These are phyloP conservation scores for Calonectris borealis DNA, from an alignment of 2,113 vertebrate genomes.

Conservation along the genomic window DNA sequence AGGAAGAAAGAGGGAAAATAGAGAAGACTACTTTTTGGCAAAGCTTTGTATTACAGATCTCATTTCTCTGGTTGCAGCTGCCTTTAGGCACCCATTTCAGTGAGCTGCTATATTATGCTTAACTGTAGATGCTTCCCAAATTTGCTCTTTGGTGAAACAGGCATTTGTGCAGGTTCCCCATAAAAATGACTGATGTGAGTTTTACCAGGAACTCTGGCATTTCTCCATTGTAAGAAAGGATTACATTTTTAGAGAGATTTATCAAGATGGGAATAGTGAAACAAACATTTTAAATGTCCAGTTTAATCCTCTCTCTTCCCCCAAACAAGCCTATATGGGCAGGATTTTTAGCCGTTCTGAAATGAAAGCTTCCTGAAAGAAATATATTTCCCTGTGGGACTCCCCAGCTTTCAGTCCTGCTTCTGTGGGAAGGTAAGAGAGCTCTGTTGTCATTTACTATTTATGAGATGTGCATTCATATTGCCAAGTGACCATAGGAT, in stretches of 20 bases:
- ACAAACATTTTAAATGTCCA: background rate
- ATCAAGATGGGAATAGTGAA: background rate
- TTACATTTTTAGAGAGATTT: background rate
- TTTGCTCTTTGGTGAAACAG: conserved; percentile 1
- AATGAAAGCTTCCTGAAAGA: conserved; percentile 35
- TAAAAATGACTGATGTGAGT: conserved; percentile 28
- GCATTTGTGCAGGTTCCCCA: conserved; percentile 15
- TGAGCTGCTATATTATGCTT: background rate
- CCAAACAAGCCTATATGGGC: background rate
- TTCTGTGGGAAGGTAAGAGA: conserved; percentile 55
- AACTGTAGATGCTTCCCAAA: background rate
- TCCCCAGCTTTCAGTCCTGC: conserved; percentile 36
- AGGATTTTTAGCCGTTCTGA: background rate
- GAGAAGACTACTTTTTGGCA: background rate
- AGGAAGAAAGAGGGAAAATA: background rate
- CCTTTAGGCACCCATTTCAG: conserved; percentile 4
- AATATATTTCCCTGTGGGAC: conserved; percentile 38
- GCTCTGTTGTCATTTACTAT: conserved; percentile 67
- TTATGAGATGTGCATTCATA: conserved; percentile 60
- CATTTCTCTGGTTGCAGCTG: background rate
- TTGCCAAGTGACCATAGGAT: conserved; percentile 52
- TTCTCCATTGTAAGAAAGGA: background rate
- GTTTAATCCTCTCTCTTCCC: background rate
- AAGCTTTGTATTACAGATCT: background rate
- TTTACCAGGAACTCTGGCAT: conserved; percentile 2